phyloP scores from a whole-genome alignment of 2,113 vertebrate species.

The Dendrocopos noguchii region DNA sequence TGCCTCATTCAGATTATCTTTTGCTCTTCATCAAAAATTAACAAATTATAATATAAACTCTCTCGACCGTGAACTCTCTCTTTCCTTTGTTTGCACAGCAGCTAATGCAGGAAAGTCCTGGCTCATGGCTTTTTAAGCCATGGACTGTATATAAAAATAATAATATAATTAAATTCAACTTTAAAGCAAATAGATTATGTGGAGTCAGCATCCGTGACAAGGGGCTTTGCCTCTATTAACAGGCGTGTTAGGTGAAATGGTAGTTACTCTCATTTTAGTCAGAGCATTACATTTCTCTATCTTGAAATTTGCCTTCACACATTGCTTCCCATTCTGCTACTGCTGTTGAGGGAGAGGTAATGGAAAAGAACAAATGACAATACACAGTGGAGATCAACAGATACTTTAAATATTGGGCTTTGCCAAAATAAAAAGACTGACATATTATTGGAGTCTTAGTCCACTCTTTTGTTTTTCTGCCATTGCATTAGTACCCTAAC shows the following conservation, averaged over 20 bases:
- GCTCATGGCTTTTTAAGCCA: slow-evolving; percentile 9
- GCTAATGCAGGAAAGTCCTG: slow-evolving; percentile 8
- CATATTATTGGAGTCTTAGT: neutral
- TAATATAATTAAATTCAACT: slow-evolving; percentile 50
- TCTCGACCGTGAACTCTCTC: neutral
- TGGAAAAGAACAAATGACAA: slow-evolving; percentile 30
- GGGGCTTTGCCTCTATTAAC: neutral
- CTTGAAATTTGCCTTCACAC: slow-evolving; percentile 5
- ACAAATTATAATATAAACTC: slow-evolving; percentile 35
- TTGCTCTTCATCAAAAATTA: slow-evolving; percentile 48
- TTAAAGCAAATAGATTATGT: neutral
- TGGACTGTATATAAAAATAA: slow-evolving; percentile 41
- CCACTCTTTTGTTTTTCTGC: no score
- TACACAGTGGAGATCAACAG: neutral
- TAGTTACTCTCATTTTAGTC: slow-evolving; percentile 1
- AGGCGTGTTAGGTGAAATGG: neutral
- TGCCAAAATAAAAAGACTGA: neutral
- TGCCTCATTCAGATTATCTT: slow-evolving; percentile 26
- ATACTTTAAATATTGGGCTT: neutral
- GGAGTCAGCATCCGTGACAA: neutral
- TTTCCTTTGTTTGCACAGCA: slow-evolving; percentile 45
- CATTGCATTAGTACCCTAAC: neutral
- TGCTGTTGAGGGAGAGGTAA: slow-evolving; percentile 31
- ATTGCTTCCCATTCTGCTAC: neutral
- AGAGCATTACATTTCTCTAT: neutral